Percentiles rank a stretch among this genome's conserved stretches.
phyloP scores from a whole-genome alignment of 1,140 invertebrate species.

The Platorchestia sp. region DNA sequence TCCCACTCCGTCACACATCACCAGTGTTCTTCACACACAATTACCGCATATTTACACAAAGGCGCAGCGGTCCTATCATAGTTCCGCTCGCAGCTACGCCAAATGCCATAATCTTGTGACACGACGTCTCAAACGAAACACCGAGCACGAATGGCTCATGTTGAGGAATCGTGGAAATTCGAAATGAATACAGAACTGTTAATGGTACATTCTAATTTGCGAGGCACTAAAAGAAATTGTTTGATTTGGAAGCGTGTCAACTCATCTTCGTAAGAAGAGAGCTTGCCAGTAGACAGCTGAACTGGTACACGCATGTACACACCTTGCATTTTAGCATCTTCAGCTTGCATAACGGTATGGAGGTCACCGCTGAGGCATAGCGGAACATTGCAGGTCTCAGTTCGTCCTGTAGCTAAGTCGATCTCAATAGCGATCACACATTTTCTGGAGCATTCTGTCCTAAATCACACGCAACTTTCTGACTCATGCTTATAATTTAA shows the following conservation, averaged over 20 bases:
- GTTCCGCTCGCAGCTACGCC: neutral
- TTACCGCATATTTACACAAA: constrained; percentile 49
- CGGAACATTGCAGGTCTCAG: neutral
- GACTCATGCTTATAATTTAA: neutral
- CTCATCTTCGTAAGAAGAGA: neutral
- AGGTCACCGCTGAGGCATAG: neutral
- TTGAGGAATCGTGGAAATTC: neutral
- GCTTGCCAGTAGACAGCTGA: neutral
- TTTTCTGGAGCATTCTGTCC: neutral
- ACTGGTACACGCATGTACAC: neutral
- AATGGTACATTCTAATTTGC: neutral
- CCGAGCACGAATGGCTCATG: neutral
- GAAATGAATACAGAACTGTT: neutral
- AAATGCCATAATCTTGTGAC: neutral
- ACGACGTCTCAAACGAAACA: neutral
- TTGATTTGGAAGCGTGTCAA: neutral
- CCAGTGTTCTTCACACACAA: constrained; percentile 52
- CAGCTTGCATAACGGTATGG: neutral
- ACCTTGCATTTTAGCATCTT: neutral
- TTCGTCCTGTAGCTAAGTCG: neutral
- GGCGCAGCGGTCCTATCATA: neutral
- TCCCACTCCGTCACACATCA: constrained; percentile 51
- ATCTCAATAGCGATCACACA: neutral
- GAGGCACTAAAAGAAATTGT: neutral
- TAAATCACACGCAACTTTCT: neutral